phyloP scores from a whole-genome alignment of 2,888 invertebrate genomes.

The Phrixothrix hirtus region DNA sequence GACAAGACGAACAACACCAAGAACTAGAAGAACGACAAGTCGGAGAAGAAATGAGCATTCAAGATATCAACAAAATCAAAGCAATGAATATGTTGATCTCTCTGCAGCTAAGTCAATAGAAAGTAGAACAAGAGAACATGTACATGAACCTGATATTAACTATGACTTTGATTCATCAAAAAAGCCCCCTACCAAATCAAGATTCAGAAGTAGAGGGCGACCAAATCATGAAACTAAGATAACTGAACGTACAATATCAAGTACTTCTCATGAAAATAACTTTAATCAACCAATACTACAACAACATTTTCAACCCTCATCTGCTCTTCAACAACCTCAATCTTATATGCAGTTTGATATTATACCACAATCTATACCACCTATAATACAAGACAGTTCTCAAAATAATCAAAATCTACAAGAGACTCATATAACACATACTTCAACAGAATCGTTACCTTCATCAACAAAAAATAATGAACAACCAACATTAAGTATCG shows the following conservation, averaged over 20 bases:
- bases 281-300: conserved; percentile 13
- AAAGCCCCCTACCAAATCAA: conserved; percentile 37
- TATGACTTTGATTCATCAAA: conserved; percentile 22
- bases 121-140: conserved; percentile 7
- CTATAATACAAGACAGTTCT: no score
- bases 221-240: conserved; percentile 28
- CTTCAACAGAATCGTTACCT: conserved; percentile 8
- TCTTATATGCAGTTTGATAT: conserved; percentile 45
- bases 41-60: conserved; percentile 9
- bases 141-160: neutral
- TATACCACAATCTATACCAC: no score
- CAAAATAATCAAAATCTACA: conserved; percentile 4
- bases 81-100: conserved; percentile 13
- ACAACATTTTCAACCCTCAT: conserved; percentile 13
- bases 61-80: conserved; percentile 18
- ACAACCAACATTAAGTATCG: conserved; percentile 34
- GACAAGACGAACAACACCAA: conserved; percentile 31
- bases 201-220: conserved; percentile 49
- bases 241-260: conserved; percentile 17
- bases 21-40: conserved; percentile 29
- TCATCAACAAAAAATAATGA: no score
- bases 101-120: conserved; percentile 13
- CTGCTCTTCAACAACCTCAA: conserved; percentile 30
- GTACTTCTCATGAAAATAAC: conserved; percentile 8
- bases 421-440: neutral